These are phyloP conservation scores for Lasius platythorax DNA, from an alignment of 2,888 invertebrate genomes.

Conservation along the genomic window DNA sequence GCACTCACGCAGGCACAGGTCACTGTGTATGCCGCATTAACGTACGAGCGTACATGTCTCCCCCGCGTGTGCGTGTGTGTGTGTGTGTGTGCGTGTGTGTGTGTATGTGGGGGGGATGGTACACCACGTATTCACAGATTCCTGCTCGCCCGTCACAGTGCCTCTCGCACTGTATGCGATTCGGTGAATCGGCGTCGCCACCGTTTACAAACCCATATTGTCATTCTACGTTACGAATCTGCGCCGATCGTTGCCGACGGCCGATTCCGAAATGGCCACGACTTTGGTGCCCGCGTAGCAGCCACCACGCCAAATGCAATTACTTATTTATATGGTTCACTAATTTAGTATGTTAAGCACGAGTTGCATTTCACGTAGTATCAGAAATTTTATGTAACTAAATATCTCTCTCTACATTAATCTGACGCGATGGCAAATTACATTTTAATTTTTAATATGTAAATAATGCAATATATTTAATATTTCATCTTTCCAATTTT, in stretches of 20 bases:
- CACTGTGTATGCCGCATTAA: conserved; percentile 47
- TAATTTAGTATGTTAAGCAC: neutral
- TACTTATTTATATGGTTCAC: neutral
- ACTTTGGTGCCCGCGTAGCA: neutral
- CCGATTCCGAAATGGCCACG: conserved; percentile 25
- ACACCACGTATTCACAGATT: conserved; percentile 60
- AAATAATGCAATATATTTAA: neutral
- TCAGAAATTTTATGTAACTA: neutral
- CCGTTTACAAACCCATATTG: conserved; percentile 74
- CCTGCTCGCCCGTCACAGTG: conserved; percentile 73
- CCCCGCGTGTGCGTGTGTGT: conserved; percentile 5
- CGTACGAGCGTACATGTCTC: neutral
- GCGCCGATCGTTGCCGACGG: conserved; percentile 67
- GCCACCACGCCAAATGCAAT: neutral
- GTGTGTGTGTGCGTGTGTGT: too few species aligned
- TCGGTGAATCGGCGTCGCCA: conserved; percentile 70
- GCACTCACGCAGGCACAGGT: conserved; percentile 57
- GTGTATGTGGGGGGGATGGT: conserved; percentile 16
- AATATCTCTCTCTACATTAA: neutral
- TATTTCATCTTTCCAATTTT: neutral
- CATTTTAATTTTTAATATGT: conserved; percentile 6
- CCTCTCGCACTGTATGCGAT: conserved; percentile 69
- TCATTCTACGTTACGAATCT: conserved; percentile 74
- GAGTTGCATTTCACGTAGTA: neutral
- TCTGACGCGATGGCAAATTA: neutral